phyloP scores from a whole-genome alignment of 2,113 vertebrate species.

The Calonectris borealis region DNA sequence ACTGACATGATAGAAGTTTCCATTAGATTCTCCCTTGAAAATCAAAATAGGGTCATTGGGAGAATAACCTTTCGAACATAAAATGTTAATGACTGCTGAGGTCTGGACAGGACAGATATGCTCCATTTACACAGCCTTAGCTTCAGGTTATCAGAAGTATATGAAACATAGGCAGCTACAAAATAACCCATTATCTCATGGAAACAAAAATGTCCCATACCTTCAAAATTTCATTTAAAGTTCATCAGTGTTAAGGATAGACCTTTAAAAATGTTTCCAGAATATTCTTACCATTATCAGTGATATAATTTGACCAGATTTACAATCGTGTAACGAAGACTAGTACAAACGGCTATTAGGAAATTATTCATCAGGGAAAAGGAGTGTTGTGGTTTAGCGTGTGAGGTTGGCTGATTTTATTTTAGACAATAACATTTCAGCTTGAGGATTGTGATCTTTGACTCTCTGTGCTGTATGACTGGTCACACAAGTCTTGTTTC shows the following conservation, averaged over 20 bases:
- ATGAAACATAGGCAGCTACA: neutral
- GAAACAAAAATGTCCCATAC: neutral
- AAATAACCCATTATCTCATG: neutral
- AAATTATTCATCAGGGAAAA: neutral
- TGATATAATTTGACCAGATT: neutral
- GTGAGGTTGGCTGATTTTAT: neutral
- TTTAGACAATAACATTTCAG: neutral
- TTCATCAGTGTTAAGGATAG: neutral
- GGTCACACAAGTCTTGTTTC: neutral
- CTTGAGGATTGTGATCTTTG: neutral
- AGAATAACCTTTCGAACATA: neutral
- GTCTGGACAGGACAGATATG: neutral
- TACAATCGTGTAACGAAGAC: accelerated
- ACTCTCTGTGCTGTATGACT: neutral
- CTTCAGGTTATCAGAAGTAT: neutral
- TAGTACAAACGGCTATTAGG: neutral
- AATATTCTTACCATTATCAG: neutral
- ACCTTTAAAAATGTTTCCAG: neutral
- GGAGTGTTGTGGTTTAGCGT: neutral
- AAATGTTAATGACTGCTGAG: neutral
- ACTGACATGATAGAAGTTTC: neutral
- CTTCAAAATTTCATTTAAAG: neutral
- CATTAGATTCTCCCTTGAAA: neutral
- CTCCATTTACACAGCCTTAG: neutral
- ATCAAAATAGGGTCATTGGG: neutral